Base-by-base conservation (phyloP, 2,113 vertebrate genomes). In the Hyla sarda region DNA sequence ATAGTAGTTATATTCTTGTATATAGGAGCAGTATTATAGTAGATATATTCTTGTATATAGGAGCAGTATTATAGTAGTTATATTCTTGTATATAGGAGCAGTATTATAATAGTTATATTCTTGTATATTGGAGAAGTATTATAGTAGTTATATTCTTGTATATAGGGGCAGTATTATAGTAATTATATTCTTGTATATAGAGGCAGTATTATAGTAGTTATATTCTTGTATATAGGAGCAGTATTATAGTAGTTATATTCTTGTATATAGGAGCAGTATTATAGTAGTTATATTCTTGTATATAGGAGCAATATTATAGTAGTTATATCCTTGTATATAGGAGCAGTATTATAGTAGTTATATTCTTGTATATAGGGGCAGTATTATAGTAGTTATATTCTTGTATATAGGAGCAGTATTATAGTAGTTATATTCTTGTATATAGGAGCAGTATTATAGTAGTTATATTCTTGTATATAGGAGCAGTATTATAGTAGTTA, bases 301-400 rank as follows among this genome's bases (percentile, higher is more conserved):
- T 16, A 58, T 58, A n/a, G 54, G 50, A 54, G 54, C 54, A 58
- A 21, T 58, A 54, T 58, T 58, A 58, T 58, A 58, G 54, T 58
- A 58, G 54, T 58, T 58, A 54, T 58, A 23, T 58, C 23, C 54
- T 23, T 58, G 54, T 58, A 23, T 16, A 58, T 58, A 58, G 54
- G 54, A 7, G 19, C 54, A 9, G 54, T 58, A 58, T n/a, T 58
- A 58, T 58, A 58, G 54, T 58, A 41, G 47, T 48, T 54, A 54
- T 54, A 48, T 54, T 19, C 17, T 54, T 54, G 52, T 54, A 4
- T 41, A 54, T 54, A 21, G 52, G 16, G 52, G 52, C 28, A 48
- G 62, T 67, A 32, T 67, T 67, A 67, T 32, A 67, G 62, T 48
- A 67, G 62, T 67, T 67, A 67, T 67, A 32, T 67, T 67, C 2